These are phyloP conservation scores for Mus caroli DNA, from an alignment of 2,797 vertebrate genomes.

Conservation along the genomic window DNA sequence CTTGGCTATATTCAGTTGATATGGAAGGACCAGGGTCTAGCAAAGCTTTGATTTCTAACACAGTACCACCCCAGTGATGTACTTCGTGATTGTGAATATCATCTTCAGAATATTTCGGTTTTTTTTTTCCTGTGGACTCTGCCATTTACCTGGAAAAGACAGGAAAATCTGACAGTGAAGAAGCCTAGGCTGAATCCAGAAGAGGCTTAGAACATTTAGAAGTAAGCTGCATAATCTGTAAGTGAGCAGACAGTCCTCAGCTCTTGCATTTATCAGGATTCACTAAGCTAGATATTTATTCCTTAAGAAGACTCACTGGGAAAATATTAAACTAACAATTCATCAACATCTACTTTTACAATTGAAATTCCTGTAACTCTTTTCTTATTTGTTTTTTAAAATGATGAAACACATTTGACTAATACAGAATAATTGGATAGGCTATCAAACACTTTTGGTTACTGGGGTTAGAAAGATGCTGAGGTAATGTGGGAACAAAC, in stretches of 20 bases:
- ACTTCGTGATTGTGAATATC: not conserved
- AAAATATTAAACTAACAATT: not conserved
- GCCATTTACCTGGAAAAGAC: not conserved
- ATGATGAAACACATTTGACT: constrained; percentile 18
- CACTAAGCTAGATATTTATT: not conserved
- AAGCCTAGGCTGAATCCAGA: not conserved
- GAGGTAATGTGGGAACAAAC: not conserved
- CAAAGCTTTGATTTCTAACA: constrained; percentile 37
- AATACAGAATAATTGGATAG: not conserved
- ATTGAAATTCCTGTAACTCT: constrained; percentile 7
- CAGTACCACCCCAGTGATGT: not conserved
- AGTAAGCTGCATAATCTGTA: not conserved
- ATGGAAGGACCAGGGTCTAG: not conserved
- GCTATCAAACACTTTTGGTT: not conserved
- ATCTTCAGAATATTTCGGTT: not conserved
- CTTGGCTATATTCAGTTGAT: not conserved
- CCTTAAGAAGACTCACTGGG: not conserved
- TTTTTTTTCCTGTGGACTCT: constrained; percentile 28
- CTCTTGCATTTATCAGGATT: not conserved
- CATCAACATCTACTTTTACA: not conserved
- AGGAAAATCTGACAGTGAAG: not conserved
- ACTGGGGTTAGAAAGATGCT: not conserved
- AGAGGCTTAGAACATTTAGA: not conserved
- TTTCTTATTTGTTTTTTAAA: constrained; percentile 20
- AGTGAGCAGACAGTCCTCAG: not conserved